A percentile compares a stretch with the other conserved stretches of the same genome.
Conservation (phyloP, 92 coral and sea anemone species). For the Micromussa lordhowensis region DNA sequence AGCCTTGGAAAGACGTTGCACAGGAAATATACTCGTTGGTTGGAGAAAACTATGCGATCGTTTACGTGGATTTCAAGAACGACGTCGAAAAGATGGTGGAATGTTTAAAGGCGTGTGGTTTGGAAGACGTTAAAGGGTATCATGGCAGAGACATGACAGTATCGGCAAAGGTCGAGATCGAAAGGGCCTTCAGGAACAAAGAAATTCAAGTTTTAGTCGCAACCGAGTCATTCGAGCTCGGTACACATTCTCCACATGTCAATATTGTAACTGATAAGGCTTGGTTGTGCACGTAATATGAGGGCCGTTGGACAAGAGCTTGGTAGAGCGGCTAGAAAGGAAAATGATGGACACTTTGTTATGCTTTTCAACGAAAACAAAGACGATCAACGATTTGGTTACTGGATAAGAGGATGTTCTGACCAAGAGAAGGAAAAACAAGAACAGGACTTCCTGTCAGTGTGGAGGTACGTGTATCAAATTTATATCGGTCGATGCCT, state of each 20-base stretch:
- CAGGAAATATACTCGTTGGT: background rate
- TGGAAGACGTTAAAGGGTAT: conserved; percentile 15
- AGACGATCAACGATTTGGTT: conserved; percentile 22
- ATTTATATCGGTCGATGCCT: conserved; percentile 20
- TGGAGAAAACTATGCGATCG: conserved; percentile 25
- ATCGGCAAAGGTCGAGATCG: background rate
- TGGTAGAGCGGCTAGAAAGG: conserved; percentile 28
- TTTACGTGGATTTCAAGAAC: conserved; percentile 37
- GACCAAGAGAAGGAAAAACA: background rate
- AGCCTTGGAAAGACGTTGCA: conserved; percentile 1
- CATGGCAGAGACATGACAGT: conserved; percentile 26
- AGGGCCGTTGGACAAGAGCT: conserved; percentile 23
- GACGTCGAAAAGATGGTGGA: conserved; percentile 23
- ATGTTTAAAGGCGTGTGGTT: conserved; percentile 8
- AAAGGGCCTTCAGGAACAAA: background rate
- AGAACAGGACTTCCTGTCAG: conserved; percentile 4
- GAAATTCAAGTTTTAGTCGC: conserved; percentile 22
- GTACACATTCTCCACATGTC: conserved; percentile 20
- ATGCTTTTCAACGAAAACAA: conserved; percentile 24
- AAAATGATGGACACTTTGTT: background rate
- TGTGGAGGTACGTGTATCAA: conserved; percentile 35
- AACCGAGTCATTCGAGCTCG: background rate
- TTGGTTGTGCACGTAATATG: conserved; percentile 7
- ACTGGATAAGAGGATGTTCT: conserved; percentile 7
- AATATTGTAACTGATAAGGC: conserved; percentile 5